Conservation (phyloP, 2,797 vertebrate genomes). For the Toxotes lorentzi region DNA sequence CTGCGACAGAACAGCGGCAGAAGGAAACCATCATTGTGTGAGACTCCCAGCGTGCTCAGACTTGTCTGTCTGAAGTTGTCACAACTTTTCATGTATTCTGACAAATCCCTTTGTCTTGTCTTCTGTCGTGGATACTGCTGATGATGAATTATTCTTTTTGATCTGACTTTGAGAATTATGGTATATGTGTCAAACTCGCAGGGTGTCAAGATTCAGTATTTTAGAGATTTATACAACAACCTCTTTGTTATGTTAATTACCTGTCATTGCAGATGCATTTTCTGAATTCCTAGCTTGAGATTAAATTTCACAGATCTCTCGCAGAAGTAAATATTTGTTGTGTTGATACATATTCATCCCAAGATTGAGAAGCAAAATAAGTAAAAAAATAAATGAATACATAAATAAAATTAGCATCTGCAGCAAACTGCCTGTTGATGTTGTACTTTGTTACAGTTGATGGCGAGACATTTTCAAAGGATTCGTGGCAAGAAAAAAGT, state of each 20-base stretch:
- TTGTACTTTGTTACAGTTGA: not conserved
- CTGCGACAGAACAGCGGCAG: not conserved
- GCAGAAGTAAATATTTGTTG: not conserved
- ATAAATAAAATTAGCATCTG: not conserved
- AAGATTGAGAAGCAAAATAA: not conserved
- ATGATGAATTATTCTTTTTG: not conserved
- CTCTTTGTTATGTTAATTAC: not conserved
- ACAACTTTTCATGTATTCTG: not conserved
- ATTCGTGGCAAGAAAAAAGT: slow-evolving; percentile 48
- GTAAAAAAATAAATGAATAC: too few relatives aligned
- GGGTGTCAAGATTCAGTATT: not conserved
- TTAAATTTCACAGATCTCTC: not conserved
- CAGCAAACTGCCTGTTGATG: not conserved
- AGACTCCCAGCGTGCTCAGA: not conserved
- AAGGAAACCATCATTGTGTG: not conserved
- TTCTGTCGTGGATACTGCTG: not conserved
- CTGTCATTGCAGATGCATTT: not conserved
- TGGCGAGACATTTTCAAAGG: not conserved
- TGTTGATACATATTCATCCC: not conserved
- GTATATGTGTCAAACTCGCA: slow-evolving; percentile 1
- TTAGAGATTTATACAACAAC: not conserved
- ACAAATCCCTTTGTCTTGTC: not conserved
- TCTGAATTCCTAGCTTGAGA: not conserved
- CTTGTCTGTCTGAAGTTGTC: not conserved
- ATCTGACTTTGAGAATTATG: not conserved